Conservation (phyloP, 2,113 vertebrate genomes). For the Dipodomys stephensi region DNA sequence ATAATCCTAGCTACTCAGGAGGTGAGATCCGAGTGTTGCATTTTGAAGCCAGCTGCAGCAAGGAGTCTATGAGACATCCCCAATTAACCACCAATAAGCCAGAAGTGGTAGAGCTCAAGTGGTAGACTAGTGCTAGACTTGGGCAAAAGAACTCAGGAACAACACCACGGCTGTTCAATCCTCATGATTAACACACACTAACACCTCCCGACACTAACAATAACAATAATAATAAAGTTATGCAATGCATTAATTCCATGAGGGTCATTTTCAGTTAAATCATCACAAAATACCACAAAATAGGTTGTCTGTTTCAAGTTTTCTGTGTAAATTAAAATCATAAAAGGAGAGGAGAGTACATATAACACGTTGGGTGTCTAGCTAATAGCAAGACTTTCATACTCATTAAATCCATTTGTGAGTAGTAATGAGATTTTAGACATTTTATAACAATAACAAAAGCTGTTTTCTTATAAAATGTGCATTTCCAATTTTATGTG, state of each 20-base stretch:
- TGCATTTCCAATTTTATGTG: background rate
- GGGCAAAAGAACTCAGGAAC: too few relatives aligned
- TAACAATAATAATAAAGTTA: background rate
- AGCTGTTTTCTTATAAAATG: background rate
- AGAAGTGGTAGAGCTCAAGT: too few relatives aligned
- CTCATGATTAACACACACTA: too few relatives aligned
- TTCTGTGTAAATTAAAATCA: slow-evolving; percentile 4
- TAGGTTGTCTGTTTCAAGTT: background rate
- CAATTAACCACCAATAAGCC: too few relatives aligned
- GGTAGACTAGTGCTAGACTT: too few relatives aligned
- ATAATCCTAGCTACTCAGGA: too few relatives aligned
- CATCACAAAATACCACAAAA: slow-evolving; percentile 17
- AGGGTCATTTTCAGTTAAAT: slow-evolving; percentile 9
- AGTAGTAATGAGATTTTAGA: background rate
- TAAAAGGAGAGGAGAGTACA: background rate
- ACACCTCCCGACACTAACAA: too few relatives aligned
- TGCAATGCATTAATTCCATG: background rate
- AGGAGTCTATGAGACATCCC: too few relatives aligned
- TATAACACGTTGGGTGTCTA: slow-evolving; percentile 15
- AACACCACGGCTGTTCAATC: too few relatives aligned
- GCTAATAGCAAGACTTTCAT: slow-evolving; percentile 35
- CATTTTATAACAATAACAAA: background rate
- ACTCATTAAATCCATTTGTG: slow-evolving; percentile 56
- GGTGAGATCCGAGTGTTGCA: too few relatives aligned
- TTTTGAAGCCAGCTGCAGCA: too few relatives aligned